Evolutionary conservation across 2,797 vertebrate genomes (phyloP), one percentile per base, ranked within the genome.

Genomic region (Salmo trutta): DNA sequence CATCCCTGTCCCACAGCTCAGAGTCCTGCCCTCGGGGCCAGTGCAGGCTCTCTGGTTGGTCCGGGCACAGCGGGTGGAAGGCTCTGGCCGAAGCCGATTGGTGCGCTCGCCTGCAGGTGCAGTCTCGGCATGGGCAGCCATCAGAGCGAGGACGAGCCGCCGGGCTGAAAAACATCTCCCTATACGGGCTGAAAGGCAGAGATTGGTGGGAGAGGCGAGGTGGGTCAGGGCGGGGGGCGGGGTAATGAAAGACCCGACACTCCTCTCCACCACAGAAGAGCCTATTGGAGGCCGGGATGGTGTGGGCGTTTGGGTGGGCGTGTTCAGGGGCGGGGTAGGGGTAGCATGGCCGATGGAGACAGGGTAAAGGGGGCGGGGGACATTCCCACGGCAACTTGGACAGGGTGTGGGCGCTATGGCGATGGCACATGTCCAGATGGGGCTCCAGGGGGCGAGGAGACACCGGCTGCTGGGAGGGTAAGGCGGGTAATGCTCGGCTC

Each of bases 121-220:
- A 96, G 52, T 96, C 95, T 64, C 91, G 92, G 87, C 95, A 94
- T 0, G 91, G 86, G 83, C 96, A 97, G 8, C 89, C 84, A 47
- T 89, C 84, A 51, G 95, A 7, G 36, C 1, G 85, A 14, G 93
- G 89, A 0, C 87, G 52, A 1, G 91, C 17, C 5, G 88, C 81
- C 29, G 94, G 88, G 83, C 93, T 81, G 78, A 95, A 94, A 75
- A 94, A 90, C 78, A 96, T 85, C 82, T 97, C 96, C 82, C 93
- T 91, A 85, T 95, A 96, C 12, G 93, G 93, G 76, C 88, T 91
- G 8, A 88, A 77, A 31, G 90, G 86, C 72, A 93, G 85, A 0
- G 90, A 89, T 16, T 86, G 92, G 69, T 92, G 91, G 74, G 92
- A 87, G 65, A 88, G 76, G 65, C 86, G 91, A 79, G 93, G 52